Base-by-base conservation (phyloP, 64 coral and sea anemone genomes). In the Montipora foliosa region DNA sequence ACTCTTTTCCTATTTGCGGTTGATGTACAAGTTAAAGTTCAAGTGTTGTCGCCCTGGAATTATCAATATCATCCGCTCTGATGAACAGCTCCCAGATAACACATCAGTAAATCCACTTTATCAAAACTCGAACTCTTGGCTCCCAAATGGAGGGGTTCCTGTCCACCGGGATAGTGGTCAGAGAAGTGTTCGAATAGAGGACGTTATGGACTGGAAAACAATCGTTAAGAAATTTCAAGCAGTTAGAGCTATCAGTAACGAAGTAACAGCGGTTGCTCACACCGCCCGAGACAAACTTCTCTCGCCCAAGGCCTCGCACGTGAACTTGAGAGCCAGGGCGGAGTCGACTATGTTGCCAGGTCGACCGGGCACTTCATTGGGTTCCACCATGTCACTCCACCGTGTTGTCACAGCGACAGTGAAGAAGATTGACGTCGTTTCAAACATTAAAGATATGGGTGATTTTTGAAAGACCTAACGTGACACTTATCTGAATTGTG, bases 41-140 rank as follows among this genome's bases (percentile, higher is more conserved):
- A 96, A 76, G 44, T 99, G 95, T 62, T 99, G 95, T 20, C 83
- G 98, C 19, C 78, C 98, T 17, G 95, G 94, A 22, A 99, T 99
- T 17, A 94, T 99, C 15, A 92, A 99, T 67, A 95, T 99, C 22
- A 86, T 99, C 3, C 94, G 92, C 2, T 94, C 95, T 0, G 95
- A 92, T 24, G 96, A 98, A 21, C 96, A 93, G 21, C 83, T 93
- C 44, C 92, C 85, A 4, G 92, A 88, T 5, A 81, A 64, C 22
- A 24, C 73, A 0, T 88, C 92, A 22, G 74, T 93, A 76, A 93
- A 78, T 51, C 83, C 74, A 66, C 79, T 87, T 62, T 82, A 47
- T 13, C 52, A 45, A 53, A 93, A 59, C 46, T 78, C 74, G n/a
- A 88, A 75, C 46, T 37, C 91, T 4, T 88, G 91, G 91, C 77